Evolutionary conservation across 2,113 vertebrate genomes (phyloP).

Genomic region (Haemorhous mexicanus): DNA sequence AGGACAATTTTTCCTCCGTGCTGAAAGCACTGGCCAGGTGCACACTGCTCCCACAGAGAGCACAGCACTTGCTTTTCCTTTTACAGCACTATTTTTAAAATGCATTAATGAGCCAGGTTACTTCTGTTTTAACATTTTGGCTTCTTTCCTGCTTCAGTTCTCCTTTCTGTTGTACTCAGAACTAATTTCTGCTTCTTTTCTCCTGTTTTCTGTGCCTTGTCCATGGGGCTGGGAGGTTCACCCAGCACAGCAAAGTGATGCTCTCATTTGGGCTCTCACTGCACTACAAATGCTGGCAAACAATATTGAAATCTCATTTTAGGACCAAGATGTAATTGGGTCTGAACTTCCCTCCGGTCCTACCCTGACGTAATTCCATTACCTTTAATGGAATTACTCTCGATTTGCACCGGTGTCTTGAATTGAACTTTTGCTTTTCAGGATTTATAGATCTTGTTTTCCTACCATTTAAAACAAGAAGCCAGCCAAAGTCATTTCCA

Average conservation of each 20-base stretch:
- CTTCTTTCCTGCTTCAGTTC: not conserved
- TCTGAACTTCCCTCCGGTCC: constrained; percentile 42
- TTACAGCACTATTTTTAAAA: not conserved
- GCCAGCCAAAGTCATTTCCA: not conserved
- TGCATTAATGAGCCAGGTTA: not conserved
- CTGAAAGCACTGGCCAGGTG: not conserved
- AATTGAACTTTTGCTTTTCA: constrained; percentile 54
- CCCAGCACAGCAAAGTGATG: not conserved
- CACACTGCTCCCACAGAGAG: not conserved
- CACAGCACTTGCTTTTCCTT: not conserved
- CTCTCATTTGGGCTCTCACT: not conserved
- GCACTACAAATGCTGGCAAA: constrained; percentile 27
- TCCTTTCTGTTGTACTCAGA: not conserved
- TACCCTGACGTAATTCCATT: constrained; percentile 40
- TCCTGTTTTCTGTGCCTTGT: not conserved
- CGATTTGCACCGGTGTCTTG: not conserved
- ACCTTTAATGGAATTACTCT: constrained; percentile 53
- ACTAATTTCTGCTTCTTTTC: not conserved
- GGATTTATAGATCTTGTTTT: constrained; percentile 43
- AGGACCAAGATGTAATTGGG: constrained; percentile 29
- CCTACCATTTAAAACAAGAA: constrained; percentile 10
- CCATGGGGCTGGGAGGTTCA: not conserved
- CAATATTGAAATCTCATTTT: constrained; percentile 36
- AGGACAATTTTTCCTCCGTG: not conserved
- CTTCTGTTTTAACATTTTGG: not conserved